Evolutionary conservation across 1,140 invertebrate species (phyloP), one percentile per base, ranked within the genome.

Genomic region (Drosophila elegans): DNA sequence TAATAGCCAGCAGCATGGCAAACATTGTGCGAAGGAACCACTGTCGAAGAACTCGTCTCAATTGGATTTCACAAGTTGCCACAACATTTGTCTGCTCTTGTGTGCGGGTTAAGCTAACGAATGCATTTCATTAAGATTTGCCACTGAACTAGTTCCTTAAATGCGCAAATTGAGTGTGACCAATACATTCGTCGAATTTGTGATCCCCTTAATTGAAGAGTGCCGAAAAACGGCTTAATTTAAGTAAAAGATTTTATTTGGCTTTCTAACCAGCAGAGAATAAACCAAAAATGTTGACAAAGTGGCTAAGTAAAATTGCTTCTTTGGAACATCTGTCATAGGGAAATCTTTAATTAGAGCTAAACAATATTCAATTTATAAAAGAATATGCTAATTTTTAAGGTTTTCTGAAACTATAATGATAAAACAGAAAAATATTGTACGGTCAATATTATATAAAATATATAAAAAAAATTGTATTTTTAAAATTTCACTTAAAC

Each of bases 31-130:
- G 49, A 7, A 7, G 29, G 16, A 21, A 21, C 16, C 16, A 5
- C 5, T 32, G 51, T 46, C 32, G 21, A 13, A 34, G 39, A 41
- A 55, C 59, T 54, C 62, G 61, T 67, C 61, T 88, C 69, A 88
- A 78, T 86, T 81, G 60, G 80, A 81, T 86, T 86, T 60, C 74
- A 51, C 79, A 82, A 86, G 74, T 78, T 85, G 64, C 82, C 78
- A 67, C 82, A 86, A 75, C 64, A 86, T 83, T 76, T 83, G 53
- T 75, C 63, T 42, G 62, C 61, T 52, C 59, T 56, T 54, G 38
- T 52, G 36, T 75, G 67, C 46, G 44, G 29, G 36, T 66, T 63
- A 72, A 71, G 38, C 72, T 54, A 71, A 56, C 72, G 57, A 78
- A 81, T 78, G 67, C 79, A 67, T 78, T 78, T 81, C 68, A 78